Percentiles rank a stretch among this genome's conserved stretches.
phyloP scores from a whole-genome alignment of 2,888 invertebrate species.

The Ferrisia virgata region DNA sequence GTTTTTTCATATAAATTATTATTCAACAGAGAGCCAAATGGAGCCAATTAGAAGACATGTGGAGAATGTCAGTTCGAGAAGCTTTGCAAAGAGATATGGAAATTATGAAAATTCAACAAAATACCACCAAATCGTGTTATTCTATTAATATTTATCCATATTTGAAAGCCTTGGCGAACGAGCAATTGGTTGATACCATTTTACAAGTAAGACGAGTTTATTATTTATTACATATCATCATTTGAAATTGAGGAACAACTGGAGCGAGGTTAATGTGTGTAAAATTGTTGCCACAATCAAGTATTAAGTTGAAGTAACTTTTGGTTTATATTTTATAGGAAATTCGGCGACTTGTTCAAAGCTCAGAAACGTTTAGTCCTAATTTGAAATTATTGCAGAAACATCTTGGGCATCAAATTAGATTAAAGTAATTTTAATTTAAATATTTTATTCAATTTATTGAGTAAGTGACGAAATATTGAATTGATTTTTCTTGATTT shows the following conservation, averaged over 20 bases:
- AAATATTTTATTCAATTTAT: neutral
- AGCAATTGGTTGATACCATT: conserved; percentile 56
- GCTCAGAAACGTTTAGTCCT: conserved; percentile 77
- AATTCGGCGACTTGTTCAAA: conserved; percentile 67
- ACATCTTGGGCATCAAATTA: conserved; percentile 68
- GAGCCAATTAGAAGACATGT: conserved; percentile 61
- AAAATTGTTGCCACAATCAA: neutral
- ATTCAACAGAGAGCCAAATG: conserved; percentile 62
- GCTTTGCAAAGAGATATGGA: conserved; percentile 70
- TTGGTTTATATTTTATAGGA: conserved; percentile 55
- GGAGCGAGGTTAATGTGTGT: neutral
- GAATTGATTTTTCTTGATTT: neutral
- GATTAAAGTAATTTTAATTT: conserved; percentile 56
- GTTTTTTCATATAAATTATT: conserved; percentile 34
- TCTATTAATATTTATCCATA: conserved; percentile 69
- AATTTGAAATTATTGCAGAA: conserved; percentile 64
- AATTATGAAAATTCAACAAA: conserved; percentile 61
- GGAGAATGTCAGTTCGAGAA: conserved; percentile 63
- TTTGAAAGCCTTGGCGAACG: conserved; percentile 60
- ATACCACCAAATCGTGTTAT: conserved; percentile 57
- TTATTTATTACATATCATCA: neutral
- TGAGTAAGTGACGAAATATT: neutral
- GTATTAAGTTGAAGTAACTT: neutral
- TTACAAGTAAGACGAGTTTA: conserved; percentile 57
- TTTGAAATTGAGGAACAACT: neutral